Conservation (phyloP, 2,113 vertebrate genomes). For the Otolemur garnettii region DNA sequence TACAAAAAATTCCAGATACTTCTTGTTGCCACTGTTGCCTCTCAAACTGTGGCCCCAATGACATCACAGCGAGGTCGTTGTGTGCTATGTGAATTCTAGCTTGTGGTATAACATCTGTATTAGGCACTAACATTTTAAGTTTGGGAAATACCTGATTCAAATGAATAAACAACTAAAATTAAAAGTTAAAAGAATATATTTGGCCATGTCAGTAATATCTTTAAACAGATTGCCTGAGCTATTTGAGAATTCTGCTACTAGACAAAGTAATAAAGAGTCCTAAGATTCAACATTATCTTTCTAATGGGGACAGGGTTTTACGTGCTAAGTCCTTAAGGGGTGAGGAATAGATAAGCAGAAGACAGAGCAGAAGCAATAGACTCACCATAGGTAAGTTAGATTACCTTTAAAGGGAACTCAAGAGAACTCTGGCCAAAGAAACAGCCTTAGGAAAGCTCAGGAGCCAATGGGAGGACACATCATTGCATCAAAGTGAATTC, state of each 20-base stretch:
- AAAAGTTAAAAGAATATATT: neutral
- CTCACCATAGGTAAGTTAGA: neutral
- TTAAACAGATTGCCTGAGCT: neutral
- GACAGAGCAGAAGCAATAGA: constrained; percentile 1
- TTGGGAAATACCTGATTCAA: constrained; percentile 25
- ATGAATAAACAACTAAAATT: neutral
- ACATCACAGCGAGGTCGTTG: neutral
- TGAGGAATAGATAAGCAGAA: neutral
- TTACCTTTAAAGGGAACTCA: neutral
- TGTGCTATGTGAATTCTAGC: neutral
- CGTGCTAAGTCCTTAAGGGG: neutral
- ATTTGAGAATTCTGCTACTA: neutral
- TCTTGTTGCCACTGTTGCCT: neutral
- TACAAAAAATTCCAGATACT: neutral
- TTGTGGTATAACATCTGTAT: neutral
- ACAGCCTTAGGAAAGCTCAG: neutral
- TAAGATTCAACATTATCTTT: neutral
- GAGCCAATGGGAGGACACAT: neutral
- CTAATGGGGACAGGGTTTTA: neutral
- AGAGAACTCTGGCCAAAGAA: constrained; percentile 10
- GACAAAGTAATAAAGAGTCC: neutral
- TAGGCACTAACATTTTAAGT: neutral
- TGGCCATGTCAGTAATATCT: neutral
- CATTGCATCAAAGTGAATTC: neutral
- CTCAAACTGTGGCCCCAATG: neutral